Percentiles rank a stretch among this genome's conserved stretches.
Conservation (phyloP, 2,888 invertebrate genomes). For the Parnassius orleans region DNA sequence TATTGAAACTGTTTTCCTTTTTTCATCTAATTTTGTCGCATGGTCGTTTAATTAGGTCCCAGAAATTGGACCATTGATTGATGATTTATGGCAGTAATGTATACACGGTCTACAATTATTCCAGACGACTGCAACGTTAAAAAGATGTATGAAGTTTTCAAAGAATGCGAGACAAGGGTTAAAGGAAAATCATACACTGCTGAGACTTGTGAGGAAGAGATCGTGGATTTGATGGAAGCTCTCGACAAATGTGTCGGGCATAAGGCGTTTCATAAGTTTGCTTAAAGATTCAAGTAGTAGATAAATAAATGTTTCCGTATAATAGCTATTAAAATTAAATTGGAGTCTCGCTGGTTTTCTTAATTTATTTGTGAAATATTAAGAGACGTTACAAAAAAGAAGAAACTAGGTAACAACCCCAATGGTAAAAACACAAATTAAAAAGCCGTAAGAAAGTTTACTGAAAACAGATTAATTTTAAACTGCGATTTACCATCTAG, state of each 20-base stretch:
- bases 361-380: too few relatives aligned
- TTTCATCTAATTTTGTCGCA: too few relatives aligned
- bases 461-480: too few relatives aligned
- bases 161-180: conserved; percentile 50
- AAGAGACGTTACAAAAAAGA: too few relatives aligned
- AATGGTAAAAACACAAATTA: too few relatives aligned
- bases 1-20: too few relatives aligned
- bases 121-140: conserved; percentile 51
- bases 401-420: too few relatives aligned
- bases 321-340: not conserved
- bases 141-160: conserved; percentile 38
- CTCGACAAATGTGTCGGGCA: conserved; percentile 55
- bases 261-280: conserved; percentile 45
- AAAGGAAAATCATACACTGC: conserved; percentile 52
- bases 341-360: not conserved
- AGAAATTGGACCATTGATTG: too few relatives aligned
- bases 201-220: conserved; percentile 63
- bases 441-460: too few relatives aligned
- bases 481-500: too few relatives aligned
- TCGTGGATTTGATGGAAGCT: conserved; percentile 52
- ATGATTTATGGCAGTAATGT: too few relatives aligned
- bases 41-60: too few relatives aligned
- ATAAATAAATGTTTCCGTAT: not conserved
- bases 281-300: conserved; percentile 6
- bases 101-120: conserved; percentile 3